Conservation (phyloP, 2,888 invertebrate species). For the Lasioglossum vierecki region DNA sequence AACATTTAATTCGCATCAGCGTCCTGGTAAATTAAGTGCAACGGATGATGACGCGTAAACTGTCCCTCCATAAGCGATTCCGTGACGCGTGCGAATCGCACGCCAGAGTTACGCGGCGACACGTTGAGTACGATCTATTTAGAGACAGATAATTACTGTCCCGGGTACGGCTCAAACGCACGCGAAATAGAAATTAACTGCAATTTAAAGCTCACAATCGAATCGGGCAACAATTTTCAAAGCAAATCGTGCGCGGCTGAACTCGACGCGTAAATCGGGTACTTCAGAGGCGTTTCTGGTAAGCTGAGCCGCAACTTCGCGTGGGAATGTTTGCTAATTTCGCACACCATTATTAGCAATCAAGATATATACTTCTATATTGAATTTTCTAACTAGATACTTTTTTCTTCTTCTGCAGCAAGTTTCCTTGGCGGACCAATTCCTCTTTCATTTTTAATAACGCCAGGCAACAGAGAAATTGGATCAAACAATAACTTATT, state of each 20-base stretch:
- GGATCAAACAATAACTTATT: not conserved
- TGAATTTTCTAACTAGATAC: not conserved
- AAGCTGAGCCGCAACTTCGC: not conserved
- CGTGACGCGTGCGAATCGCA: conserved; percentile 19
- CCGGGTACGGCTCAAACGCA: conserved; percentile 21
- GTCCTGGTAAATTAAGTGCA: conserved; percentile 63
- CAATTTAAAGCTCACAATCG: conserved; percentile 46
- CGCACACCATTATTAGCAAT: not conserved
- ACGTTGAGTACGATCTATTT: conserved; percentile 29
- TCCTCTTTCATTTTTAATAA: not conserved
- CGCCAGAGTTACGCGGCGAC: not conserved
- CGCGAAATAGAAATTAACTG: conserved; percentile 46
- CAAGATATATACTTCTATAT: not conserved
- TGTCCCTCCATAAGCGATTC: conserved; percentile 38
- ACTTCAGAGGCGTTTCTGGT: not conserved
- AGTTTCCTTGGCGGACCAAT: not conserved
- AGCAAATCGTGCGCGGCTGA: conserved; percentile 28
- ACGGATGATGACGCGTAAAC: conserved; percentile 54
- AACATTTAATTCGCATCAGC: conserved; percentile 65
- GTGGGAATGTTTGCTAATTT: not conserved
- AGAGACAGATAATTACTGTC: conserved; percentile 40
- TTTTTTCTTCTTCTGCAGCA: not conserved
- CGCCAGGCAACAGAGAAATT: not conserved
- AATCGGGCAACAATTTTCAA: conserved; percentile 39
- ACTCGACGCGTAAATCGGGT: not conserved